Evolutionary conservation across 64 coral and sea anemone species (phyloP), one percentile per base, ranked within the genome.

Genomic region (Orbicella faveolata): DNA sequence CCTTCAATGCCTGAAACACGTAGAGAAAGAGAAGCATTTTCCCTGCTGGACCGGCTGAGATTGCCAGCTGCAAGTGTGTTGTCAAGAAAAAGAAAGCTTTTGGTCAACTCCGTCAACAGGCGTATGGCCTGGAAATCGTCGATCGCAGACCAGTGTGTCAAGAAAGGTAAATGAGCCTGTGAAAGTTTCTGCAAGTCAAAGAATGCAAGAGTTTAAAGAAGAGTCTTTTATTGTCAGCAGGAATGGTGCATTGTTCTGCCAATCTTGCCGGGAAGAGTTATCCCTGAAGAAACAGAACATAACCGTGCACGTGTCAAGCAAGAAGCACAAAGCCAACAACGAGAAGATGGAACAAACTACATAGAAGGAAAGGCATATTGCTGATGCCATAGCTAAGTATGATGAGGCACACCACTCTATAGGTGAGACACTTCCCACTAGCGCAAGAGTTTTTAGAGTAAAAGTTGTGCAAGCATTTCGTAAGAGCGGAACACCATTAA

Each of bases 291-390:
- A 69, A 83, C 34, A 33, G 36, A 81, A 59, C 61, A 88, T 82
- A 62, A 64, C 7, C 17, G 36, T 36, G n/a, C 91, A 92, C 68
- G 62, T 92, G 21, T 34, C 55, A 35, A 88, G 63, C 41, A 80
- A 79, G 57, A 93, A 93, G 64, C 66, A 88, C 77, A 81, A 74
- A n/a, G 75, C 54, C n/a, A 88, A 79, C 55, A 93, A 93, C n/a
- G 85, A 93, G 64, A 93, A 87, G 64, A n/a, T 75, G 9, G 18
- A 23, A 23, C 70, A 93, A 48, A 73, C 65, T 35, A 59, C 53
- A 59, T 79, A n/a, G 79, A 70, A 73, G 63, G 66, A 36, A 88
- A 85, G 57, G 30, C 44, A 79, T 34, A 93, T 88, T 73, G 91
- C 76, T 37, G 75, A 93, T n/a, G 85, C 76, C 14, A 34, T 88